Evolutionary conservation across 2,888 invertebrate genomes (phyloP).

Genomic region (Conchocele bisecta): DNA sequence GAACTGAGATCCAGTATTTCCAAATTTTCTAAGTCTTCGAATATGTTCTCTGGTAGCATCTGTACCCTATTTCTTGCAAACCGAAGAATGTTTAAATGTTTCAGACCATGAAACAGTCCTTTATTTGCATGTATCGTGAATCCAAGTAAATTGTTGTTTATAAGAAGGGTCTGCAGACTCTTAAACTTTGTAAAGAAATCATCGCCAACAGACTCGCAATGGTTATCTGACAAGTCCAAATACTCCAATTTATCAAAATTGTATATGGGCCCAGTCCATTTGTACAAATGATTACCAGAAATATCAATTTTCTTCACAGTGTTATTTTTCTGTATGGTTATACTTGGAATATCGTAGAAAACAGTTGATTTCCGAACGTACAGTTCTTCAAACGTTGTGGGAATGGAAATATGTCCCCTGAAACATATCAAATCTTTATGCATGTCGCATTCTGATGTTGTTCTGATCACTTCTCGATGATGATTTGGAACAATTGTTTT

Average conservation of each 20-base stretch:
- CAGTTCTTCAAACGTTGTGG: neutral
- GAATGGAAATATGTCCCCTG: neutral
- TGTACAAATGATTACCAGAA: neutral
- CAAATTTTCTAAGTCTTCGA: neutral
- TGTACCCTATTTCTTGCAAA: neutral
- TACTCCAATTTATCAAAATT: slow-evolving; percentile 9
- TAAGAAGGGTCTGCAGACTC: slow-evolving; percentile 11
- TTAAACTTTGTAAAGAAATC: neutral
- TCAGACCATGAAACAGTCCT: slow-evolving; percentile 15
- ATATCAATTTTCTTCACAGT: neutral
- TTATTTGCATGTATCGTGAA: neutral
- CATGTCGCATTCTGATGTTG: neutral
- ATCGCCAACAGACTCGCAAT: neutral
- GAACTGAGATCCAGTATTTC: slow-evolving; percentile 29
- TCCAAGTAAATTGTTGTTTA: slow-evolving; percentile 36
- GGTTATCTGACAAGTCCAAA: slow-evolving; percentile 35
- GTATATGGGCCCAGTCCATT: slow-evolving; percentile 12
- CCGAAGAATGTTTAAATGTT: neutral
- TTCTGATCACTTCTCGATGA: neutral
- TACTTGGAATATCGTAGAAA: neutral
- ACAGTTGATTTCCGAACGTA: neutral
- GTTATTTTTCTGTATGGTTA: neutral
- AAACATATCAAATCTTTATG: neutral
- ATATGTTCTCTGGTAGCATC: neutral
- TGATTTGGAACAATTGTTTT: neutral